Evolutionary conservation across 2,113 vertebrate genomes (phyloP).

Genomic region (Pteropus alecto): DNA sequence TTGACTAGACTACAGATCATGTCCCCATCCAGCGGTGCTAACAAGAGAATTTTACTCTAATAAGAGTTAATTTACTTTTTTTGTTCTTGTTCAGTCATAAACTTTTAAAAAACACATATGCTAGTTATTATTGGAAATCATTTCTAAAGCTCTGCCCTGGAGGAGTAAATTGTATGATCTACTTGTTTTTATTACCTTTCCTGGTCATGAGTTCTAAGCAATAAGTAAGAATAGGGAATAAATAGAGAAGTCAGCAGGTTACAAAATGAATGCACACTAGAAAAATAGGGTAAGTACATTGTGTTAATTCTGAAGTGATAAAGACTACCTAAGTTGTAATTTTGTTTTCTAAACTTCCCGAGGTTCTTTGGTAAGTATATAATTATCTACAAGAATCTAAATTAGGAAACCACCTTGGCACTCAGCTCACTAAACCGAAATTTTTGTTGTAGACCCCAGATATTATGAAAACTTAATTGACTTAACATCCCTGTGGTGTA

Average conservation of each 20-base stretch:
- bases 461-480: not conserved
- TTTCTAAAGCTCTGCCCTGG: not conserved
- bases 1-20: not conserved
- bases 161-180: accelerated
- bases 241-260: accelerated
- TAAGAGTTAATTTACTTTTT: not conserved
- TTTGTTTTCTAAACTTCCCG: not conserved
- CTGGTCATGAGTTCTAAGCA: too few relatives aligned
- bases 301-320: not conserved
- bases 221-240: accelerated
- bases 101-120: not conserved
- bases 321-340: not conserved
- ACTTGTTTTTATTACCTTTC: not conserved
- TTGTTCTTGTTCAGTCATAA: not conserved
- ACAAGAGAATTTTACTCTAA: not conserved
- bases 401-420: not conserved
- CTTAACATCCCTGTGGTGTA: not conserved
- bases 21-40: too few relatives aligned
- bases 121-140: not conserved
- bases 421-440: not conserved
- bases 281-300: not conserved
- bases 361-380: not conserved
- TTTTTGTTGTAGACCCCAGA: not conserved
- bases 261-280: accelerated
- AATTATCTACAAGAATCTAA: not conserved